Conservation (phyloP, 2,113 vertebrate genomes). For the Esox niger region DNA sequence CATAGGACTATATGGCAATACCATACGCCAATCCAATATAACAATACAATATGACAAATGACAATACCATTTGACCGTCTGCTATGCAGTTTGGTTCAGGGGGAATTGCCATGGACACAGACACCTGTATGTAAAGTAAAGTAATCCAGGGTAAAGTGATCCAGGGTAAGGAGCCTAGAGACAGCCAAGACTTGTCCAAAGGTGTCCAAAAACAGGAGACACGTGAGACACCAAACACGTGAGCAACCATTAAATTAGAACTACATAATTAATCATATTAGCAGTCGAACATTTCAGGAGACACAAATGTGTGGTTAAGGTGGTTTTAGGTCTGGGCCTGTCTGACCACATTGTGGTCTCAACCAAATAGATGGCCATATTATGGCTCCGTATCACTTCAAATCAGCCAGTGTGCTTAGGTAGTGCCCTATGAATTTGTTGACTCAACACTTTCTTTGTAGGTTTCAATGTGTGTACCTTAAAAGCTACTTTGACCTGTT, state of each 20-base stretch:
- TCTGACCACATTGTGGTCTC: conserved; percentile 27
- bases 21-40: too few species aligned
- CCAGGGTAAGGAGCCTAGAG: conserved; percentile 45
- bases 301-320: conserved; percentile 39
- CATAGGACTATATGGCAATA: too few species aligned
- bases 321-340: conserved; percentile 50
- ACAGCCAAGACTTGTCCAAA: conserved; percentile 63
- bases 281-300: conserved; percentile 51
- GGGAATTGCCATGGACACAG: conserved; percentile 54
- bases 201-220: conserved; percentile 64
- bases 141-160: conserved; percentile 55
- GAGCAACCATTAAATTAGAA: conserved; percentile 65
- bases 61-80: conserved; percentile 20
- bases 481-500: background rate
- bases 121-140: conserved; percentile 69
- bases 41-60: too few species aligned
- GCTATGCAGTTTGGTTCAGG: conserved; percentile 15
- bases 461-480: background rate
- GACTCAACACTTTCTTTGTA: background rate
- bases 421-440: background rate
- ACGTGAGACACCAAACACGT: too few species aligned
- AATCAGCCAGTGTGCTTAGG: background rate
- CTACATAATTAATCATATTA: conserved; percentile 66
- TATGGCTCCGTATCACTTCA: background rate
- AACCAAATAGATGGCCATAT: conserved; percentile 22